Evolutionary conservation across 2,797 vertebrate species (phyloP).

Genomic region (Pangasius mekongensis): DNA sequence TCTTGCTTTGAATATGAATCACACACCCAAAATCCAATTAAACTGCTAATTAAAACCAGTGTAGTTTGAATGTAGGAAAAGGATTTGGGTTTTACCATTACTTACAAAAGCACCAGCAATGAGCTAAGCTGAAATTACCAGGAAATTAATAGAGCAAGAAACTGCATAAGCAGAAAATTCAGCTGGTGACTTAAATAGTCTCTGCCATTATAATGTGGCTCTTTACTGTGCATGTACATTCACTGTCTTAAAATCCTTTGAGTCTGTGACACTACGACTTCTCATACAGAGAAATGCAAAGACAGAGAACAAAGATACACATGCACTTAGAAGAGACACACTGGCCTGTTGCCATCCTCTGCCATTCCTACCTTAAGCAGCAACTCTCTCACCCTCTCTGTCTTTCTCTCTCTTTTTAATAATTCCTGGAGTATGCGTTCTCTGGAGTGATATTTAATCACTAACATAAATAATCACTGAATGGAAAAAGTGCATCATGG

Average conservation of each 20-base stretch:
- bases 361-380: constrained; percentile 12
- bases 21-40: constrained; percentile 48
- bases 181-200: neutral
- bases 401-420: constrained; percentile 26
- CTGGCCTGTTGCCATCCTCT: constrained; percentile 64
- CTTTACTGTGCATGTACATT: constrained; percentile 2
- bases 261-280: neutral
- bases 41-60: constrained; percentile 50
- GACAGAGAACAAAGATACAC: constrained; percentile 60
- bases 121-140: constrained; percentile 28
- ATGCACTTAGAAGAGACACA: constrained; percentile 59
- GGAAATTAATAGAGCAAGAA: constrained; percentile 35
- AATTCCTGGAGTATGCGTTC: constrained; percentile 49
- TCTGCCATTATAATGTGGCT: constrained; percentile 17
- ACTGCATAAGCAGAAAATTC: constrained; percentile 7
- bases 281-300: constrained; percentile 48
- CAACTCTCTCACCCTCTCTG: constrained; percentile 51
- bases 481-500: constrained; percentile 77
- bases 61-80: constrained; percentile 20
- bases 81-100: constrained; percentile 34
- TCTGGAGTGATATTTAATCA: constrained; percentile 69
- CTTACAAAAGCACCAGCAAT: constrained; percentile 29
- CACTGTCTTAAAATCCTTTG: constrained; percentile 21
- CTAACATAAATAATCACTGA: constrained; percentile 77
- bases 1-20: constrained; percentile 40